Conservation (phyloP, 2,797 vertebrate genomes). For the Hippoglossus hippoglossus region DNA sequence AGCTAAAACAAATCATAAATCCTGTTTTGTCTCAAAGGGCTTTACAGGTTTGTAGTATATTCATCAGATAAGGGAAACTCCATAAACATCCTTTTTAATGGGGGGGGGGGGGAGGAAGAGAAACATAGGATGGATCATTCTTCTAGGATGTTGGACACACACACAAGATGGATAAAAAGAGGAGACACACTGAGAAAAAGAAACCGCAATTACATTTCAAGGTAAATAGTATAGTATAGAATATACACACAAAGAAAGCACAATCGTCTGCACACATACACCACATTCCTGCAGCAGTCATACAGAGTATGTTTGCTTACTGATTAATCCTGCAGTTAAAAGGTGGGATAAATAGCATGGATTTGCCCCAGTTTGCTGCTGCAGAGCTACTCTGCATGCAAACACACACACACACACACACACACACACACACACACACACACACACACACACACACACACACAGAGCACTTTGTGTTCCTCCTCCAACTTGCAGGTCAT, state of each 20-base stretch:
- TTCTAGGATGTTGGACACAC: background rate
- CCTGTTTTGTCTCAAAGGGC: background rate
- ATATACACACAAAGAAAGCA: background rate
- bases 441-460: constrained; percentile 28
- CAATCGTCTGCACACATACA: background rate
- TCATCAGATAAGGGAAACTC: background rate
- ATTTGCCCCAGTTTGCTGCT: constrained; percentile 18
- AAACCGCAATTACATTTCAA: background rate
- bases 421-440: constrained; percentile 14
- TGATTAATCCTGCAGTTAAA: constrained; percentile 1
- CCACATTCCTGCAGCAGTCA: background rate
- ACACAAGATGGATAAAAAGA: background rate
- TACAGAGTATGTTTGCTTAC: background rate
- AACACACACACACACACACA: too few species aligned
- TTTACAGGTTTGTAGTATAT: background rate
- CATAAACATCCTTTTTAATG: background rate
- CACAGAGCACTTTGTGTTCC: constrained; percentile 58
- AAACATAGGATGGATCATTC: background rate
- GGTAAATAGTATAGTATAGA: background rate
- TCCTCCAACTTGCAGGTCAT: constrained; percentile 68
- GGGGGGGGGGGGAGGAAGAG: too few species aligned
- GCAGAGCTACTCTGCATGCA: background rate
- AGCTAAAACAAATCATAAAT: background rate
- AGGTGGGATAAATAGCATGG: background rate
- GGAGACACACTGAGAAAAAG: background rate